Base-by-base conservation (phyloP, 2,113 vertebrate species). In the Stigmatopora argus region DNA sequence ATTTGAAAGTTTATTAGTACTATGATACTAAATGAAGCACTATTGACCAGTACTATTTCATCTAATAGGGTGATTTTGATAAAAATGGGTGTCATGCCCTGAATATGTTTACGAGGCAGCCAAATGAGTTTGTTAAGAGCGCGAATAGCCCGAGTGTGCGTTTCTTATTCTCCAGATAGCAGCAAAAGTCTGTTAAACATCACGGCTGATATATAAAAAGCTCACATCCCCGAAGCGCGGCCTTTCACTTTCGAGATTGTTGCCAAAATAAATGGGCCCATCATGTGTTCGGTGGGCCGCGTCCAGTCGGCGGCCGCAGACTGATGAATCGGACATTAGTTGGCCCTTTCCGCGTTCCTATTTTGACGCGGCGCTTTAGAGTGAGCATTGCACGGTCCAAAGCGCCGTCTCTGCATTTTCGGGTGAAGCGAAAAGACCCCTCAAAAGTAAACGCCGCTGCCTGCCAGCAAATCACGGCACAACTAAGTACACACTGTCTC, bases 141-240 rank as follows among this genome's bases (percentile, higher is more conserved):
- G 71, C 71, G 75, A 60, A 49, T 61, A 62, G 48, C 56, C 47
- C 21, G n/a, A 26, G 35, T 38, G 23, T 62, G 65, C 46, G 7
- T 65, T 52, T 46, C 21, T 72, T 67, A 63, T 51, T 38, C 70
- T 78, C 69, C 85, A 88, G 83, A 87, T 85, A 85, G 62, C 66
- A 62, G 70, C 70, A 73, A 55, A 68, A 64, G 31, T 51, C 83
- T 73, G 52, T 72, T 78, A 85, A 83, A 72, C 57, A 53, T 70
- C 55, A 55, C 58, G 73, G 49, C 34, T 67, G 72, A 73, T 73
- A 53, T 73, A 78, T 75, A 80, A 73, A 74, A 73, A 53, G 41
- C 59, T 67, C 70, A 73, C 75, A 70, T 75, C 74, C 74, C 70
- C 69, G 74, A 65, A 47, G 55, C 71, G 5, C 65, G 69, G 58